A percentile compares a stretch with the other conserved stretches of the same genome.
Conservation (phyloP, 2,797 vertebrate genomes). For the Cyprinodon diabolis region DNA sequence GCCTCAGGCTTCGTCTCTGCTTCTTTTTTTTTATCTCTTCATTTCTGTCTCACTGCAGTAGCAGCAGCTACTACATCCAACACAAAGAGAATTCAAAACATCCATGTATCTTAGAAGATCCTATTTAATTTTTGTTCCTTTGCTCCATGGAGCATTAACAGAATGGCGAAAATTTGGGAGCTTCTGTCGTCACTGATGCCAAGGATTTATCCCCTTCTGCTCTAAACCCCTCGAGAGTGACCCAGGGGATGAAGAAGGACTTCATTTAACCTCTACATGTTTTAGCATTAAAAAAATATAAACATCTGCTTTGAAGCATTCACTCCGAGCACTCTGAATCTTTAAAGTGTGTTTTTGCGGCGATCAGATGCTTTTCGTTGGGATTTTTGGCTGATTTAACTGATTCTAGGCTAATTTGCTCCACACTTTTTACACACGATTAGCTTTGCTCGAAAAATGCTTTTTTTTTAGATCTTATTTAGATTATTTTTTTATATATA, state of each 20-base stretch:
- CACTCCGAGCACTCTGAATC: background rate
- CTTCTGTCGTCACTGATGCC: conserved; percentile 19
- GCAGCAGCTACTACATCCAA: conserved; percentile 13
- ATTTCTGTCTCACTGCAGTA: background rate
- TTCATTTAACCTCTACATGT: background rate
- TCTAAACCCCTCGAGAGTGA: conserved; percentile 27
- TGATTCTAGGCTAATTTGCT: too few relatives aligned
- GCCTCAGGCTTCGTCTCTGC: conserved; percentile 7
- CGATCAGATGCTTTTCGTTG: too few relatives aligned
- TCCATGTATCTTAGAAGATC: conserved; percentile 11
- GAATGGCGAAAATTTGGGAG: conserved; percentile 8
- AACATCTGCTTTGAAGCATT: background rate
- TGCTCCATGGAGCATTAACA: conserved; percentile 21
- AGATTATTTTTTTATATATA: too few relatives aligned
- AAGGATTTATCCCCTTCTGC: conserved; percentile 28
- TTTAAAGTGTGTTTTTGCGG: too few relatives aligned
- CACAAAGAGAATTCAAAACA: background rate
- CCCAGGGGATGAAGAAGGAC: conserved; percentile 27
- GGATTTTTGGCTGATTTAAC: too few relatives aligned
- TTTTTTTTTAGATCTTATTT: too few relatives aligned
- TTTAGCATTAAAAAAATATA: background rate
- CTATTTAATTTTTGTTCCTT: background rate
- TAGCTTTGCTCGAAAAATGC: too few relatives aligned
- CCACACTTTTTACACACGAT: too few relatives aligned
- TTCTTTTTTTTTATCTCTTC: background rate